Evolutionary conservation across 2,113 vertebrate species (phyloP).

Genomic region (Xyrauchen texanus): DNA sequence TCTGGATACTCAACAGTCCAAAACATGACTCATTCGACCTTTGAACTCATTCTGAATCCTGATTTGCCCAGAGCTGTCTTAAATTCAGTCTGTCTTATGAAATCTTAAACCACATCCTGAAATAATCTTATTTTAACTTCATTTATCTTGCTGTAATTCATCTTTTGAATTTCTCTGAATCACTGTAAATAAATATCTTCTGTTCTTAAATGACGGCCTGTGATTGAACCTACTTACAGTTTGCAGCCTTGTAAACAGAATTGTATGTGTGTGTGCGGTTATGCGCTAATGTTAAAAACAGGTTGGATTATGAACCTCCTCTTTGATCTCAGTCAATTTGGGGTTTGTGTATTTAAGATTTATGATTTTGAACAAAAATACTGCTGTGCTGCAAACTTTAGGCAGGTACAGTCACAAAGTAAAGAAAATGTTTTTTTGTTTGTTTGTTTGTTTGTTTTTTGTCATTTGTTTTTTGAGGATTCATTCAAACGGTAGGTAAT

Average conservation of each 20-base stretch:
- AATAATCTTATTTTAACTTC: background rate
- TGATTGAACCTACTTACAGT: conserved; percentile 24
- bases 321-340: conserved; percentile 14
- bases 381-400: conserved; percentile 29
- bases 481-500: background rate
- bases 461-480: background rate
- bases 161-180: background rate
- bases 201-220: background rate
- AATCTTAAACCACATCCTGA: background rate
- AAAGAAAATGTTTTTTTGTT: background rate
- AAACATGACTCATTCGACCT: conserved; percentile 1
- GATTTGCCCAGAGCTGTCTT: conserved; percentile 12
- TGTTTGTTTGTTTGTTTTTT: too few species aligned
- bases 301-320: background rate
- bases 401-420: conserved; percentile 6
- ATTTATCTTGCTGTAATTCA: conserved; percentile 12
- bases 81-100: background rate
- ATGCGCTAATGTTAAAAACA: conserved; percentile 23
- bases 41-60: conserved; percentile 10
- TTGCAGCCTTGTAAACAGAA: conserved; percentile 20
- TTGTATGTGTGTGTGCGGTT: background rate
- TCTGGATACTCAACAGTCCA: background rate
- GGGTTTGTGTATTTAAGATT: background rate
- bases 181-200: background rate
- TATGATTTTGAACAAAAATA: background rate